Base-by-base conservation (phyloP, 1,140 invertebrate species). In the Amphibalanus amphitrite region DNA sequence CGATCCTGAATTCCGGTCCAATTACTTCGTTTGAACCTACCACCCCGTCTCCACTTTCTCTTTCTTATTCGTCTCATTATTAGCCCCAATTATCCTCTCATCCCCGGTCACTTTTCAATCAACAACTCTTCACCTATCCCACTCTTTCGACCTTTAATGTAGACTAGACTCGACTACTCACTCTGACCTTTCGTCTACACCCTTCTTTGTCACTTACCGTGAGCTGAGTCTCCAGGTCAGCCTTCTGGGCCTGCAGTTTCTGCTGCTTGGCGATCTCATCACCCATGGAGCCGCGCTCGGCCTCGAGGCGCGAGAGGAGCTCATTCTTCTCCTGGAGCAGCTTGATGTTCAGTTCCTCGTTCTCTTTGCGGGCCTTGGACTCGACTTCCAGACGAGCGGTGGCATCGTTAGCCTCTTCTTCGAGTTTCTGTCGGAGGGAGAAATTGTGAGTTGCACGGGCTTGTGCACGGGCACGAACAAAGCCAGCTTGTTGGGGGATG, bases 161-260 rank as follows among this genome's bases (percentile, higher is more conserved):
- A n/a, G n/a, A n/a, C n/a, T n/a, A n/a, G n/a, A n/a, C n/a, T n/a
- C n/a, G n/a, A n/a, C n/a, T n/a, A n/a, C n/a, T n/a, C n/a, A n/a
- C n/a, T n/a, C n/a, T n/a, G n/a, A n/a, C n/a, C n/a, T n/a, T n/a
- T n/a, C n/a, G n/a, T n/a, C n/a, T n/a, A n/a, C n/a, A n/a, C n/a
- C n/a, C n/a, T n/a, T n/a, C n/a, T n/a, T 17, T 17, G 6, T 6
- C 80, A 89, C 88, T 90, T 85, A 95, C 94, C 81, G 86, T 88
- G 74, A 98, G 86, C 85, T 97, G 96, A 72, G 87, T 85, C 82
- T 99, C 97, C 79, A 98, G 86, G 82, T 99, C 97, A 79, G 88
- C 88, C 85, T 99, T 99, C 83, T 98, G 96, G 67, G 91, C 90
- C 75, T 91, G 86, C 72, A 99, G 85, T 83, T 98, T 97, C 78